Evolutionary conservation across 30 jellyfish, hydroid and myxozoan genomes (phyloP).

Genomic region (Hydractinia echinata): DNA sequence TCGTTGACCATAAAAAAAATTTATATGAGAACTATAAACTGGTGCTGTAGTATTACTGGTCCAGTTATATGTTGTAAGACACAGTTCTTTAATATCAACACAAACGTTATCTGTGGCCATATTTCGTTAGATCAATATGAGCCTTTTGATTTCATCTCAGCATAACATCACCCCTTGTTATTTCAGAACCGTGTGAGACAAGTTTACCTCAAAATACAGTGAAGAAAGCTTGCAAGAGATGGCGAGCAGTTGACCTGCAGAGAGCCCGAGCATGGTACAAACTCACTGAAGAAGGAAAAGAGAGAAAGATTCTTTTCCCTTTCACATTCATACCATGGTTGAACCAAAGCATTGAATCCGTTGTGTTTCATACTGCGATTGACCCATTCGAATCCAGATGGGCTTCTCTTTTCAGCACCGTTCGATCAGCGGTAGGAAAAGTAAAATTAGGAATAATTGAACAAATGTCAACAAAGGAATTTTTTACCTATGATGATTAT

Average conservation of each 20-base stretch:
- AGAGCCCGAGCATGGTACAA: conserved; percentile 29
- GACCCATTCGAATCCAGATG: conserved; percentile 24
- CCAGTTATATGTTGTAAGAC: too few relatives aligned
- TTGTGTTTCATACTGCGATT: conserved; percentile 10
- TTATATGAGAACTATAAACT: too few relatives aligned
- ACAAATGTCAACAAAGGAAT: neutral
- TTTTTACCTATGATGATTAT: conserved; percentile 8
- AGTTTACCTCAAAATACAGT: neutral
- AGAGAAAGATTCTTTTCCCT: neutral
- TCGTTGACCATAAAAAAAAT: too few relatives aligned
- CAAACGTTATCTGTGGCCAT: too few relatives aligned
- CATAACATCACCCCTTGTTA: neutral
- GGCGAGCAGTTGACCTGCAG: neutral
- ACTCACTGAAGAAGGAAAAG: conserved; percentile 11
- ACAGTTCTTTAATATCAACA: too few relatives aligned
- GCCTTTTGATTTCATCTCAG: too few relatives aligned
- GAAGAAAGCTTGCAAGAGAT: neutral
- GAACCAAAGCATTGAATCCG: conserved; percentile 14
- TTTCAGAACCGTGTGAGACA: neutral
- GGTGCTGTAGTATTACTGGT: too few relatives aligned
- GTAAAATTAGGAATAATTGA: neutral
- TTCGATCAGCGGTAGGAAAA: neutral
- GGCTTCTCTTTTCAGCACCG: neutral
- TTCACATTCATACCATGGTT: conserved; percentile 10
- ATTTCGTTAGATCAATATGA: too few relatives aligned